Evolutionary conservation across 2,797 vertebrate genomes (phyloP), one percentile per base, ranked within the genome.

Genomic region (Cottoperca gobio): DNA sequence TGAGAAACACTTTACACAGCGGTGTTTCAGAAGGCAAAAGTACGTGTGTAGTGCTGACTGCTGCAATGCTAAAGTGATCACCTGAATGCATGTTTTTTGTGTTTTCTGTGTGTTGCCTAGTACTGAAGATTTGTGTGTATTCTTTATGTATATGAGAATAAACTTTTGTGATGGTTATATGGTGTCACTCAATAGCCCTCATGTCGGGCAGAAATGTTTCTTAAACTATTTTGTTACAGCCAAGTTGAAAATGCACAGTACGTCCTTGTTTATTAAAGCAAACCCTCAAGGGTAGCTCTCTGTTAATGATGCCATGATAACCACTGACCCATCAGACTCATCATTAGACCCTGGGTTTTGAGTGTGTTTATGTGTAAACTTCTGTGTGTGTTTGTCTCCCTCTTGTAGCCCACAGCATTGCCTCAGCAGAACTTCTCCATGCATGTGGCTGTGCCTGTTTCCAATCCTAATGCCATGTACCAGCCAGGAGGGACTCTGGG

Each of bases 351-450:
- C 70, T 85, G 75, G 46, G 78, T 86, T 85, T 66, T 65, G 46
- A 70, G 48, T 80, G 68, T 67, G 48, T 81, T 73, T 84, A 69
- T 82, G 76, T 89, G 58, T 91, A 86, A 91, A 86, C 68, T 77
- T 85, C 66, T 79, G 49, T 62, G n/a, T 89, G 60, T 91, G 78
- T 93, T 71, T 89, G 76, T 89, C 78, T 85, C 72, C 78, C 59
- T 86, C 59, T 67, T 81, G 31, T 85, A 99, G 98, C 98, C 98
- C 49, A 94, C 96, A 84, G 96, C 94, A 65, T 87, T 99, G 94
- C 97, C 97, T 45, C 97, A 97, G 91, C 98, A 99, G 93, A 99
- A 96, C 95, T 99, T 99, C 94, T 97, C 98, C 63, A 99, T 99
- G 98, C 98, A 98, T 57, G 98, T 99, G 94, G 98, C 97, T 0